Base-by-base conservation (phyloP, 1,140 invertebrate species). In the Drosophila funebris region DNA sequence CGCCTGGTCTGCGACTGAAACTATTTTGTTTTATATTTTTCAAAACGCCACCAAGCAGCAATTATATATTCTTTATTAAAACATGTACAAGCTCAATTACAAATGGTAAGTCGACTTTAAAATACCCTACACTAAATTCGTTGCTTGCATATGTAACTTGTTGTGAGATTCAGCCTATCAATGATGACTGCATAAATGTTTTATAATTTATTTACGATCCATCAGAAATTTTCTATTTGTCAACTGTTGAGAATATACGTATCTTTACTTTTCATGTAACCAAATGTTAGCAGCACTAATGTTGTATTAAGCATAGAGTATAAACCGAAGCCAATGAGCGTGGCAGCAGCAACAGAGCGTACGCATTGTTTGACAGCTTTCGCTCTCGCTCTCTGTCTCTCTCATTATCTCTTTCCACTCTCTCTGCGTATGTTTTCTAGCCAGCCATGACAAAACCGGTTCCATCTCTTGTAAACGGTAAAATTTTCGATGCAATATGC, bases 21-120 rank as follows among this genome's bases (percentile, higher is more conserved):
- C 61, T 64, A 78, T 57, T 75, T 81, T 68, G 43, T 68, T 27
- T 61, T 54, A 33, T 33, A 33, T 14, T 62, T 69, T 20, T 53
- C 39, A 58, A 73, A 76, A 33, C 39, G 56, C 54, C 58, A 58
- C 61, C 50, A 68, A 62, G 66, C 79, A 71, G 61, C 69, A 88
- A 88, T 83, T 89, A 87, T 79, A 64, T 76, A 73, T 82, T 87
- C 58, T 82, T 88, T 64, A 76, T 83, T 84, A 83, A 73, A 61
- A 61, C 52, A 39, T 27, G 48, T 44, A 24, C 13, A 7, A 57
- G 39, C 13, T 14, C 9, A 3, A 5, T 13, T 14, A 11, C 11
- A 8, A 22, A 18, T 11, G 9, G 8, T 20, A 7, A 0, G 41
- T 37, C 61, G 68, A 58, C 41, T 4, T 5, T 2, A 0, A 3